These are phyloP conservation scores for Falcunculus frontatus DNA, from an alignment of 2,113 vertebrate genomes.

Conservation along the genomic window DNA sequence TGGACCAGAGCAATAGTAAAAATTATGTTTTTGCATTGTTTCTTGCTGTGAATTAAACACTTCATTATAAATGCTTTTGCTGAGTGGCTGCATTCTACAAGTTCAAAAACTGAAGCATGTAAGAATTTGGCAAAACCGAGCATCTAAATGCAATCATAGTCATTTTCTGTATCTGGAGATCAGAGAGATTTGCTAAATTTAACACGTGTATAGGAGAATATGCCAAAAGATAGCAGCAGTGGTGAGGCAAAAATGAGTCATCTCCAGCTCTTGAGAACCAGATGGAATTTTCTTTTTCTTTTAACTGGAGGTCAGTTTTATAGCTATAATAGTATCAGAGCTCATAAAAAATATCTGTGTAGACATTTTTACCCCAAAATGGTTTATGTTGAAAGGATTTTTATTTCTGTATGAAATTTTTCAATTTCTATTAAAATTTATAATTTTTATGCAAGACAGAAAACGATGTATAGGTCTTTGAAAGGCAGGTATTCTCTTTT, in stretches of 20 bases:
- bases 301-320: conserved; percentile 7
- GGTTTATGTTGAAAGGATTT: not conserved
- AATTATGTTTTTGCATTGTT: not conserved
- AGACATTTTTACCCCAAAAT: not conserved
- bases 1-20: not conserved
- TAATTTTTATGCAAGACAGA: not conserved
- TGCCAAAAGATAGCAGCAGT: conserved; percentile 46
- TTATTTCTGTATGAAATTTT: not conserved
- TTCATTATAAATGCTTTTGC: not conserved
- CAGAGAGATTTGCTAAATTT: conserved; percentile 9
- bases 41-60: not conserved
- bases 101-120: not conserved
- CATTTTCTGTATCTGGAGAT: not conserved
- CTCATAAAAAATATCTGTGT: not conserved
- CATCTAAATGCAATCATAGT: not conserved
- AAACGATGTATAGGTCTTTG: not conserved
- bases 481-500: not conserved
- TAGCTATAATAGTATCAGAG: not conserved
- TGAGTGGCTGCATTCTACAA: not conserved
- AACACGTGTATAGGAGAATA: not conserved
- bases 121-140: not conserved
- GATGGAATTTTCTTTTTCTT: conserved; percentile 19
- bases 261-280: conserved; percentile 9
- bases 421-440: not conserved
- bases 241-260: conserved; percentile 38